phyloP scores from a whole-genome alignment of 2,888 invertebrate genomes.

The Ferdinandea cuprea region DNA sequence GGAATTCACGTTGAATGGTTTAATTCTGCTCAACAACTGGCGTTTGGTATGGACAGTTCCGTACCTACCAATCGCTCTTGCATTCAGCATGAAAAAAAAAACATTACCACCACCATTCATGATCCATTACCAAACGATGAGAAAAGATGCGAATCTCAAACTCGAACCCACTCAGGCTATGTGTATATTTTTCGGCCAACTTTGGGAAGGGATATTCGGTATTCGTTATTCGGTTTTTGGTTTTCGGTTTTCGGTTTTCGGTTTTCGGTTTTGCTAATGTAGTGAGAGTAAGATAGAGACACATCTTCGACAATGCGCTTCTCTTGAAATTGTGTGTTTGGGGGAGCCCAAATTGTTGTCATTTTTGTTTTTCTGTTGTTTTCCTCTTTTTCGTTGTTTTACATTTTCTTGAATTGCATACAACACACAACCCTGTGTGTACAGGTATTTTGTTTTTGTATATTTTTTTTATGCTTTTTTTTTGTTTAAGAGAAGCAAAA shows the following conservation, averaged over 20 bases:
- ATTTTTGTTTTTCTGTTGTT: constrained; percentile 36
- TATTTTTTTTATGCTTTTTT: constrained; percentile 27
- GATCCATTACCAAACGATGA: constrained; percentile 19
- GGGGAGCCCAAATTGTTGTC: constrained; percentile 53
- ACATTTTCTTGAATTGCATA: constrained; percentile 67
- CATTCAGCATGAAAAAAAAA: constrained; percentile 15
- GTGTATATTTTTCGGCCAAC: constrained; percentile 36
- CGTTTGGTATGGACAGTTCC: constrained; percentile 34
- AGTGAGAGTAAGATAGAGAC: constrained; percentile 47
- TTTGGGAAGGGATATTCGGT: constrained; percentile 55
- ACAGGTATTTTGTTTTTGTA: constrained; percentile 42
- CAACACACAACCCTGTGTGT: constrained; percentile 62
- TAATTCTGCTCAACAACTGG: constrained; percentile 29
- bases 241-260: no score
- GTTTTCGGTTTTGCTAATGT: no score
- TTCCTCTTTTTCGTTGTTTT: constrained; percentile 60
- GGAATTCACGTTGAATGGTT: constrained; percentile 40
- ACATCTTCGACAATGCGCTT: constrained; percentile 33
- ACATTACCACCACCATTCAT: constrained; percentile 23
- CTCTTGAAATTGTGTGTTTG: constrained; percentile 8
- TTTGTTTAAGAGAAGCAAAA: constrained; percentile 66
- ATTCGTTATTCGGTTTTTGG: no score
- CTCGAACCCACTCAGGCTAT: constrained; percentile 35
- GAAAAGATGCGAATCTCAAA: constrained; percentile 66
- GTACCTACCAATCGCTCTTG: constrained; percentile 53